These are phyloP conservation scores for Cavia porcellus DNA, from an alignment of 2,113 vertebrate species.

Conservation along the genomic window DNA sequence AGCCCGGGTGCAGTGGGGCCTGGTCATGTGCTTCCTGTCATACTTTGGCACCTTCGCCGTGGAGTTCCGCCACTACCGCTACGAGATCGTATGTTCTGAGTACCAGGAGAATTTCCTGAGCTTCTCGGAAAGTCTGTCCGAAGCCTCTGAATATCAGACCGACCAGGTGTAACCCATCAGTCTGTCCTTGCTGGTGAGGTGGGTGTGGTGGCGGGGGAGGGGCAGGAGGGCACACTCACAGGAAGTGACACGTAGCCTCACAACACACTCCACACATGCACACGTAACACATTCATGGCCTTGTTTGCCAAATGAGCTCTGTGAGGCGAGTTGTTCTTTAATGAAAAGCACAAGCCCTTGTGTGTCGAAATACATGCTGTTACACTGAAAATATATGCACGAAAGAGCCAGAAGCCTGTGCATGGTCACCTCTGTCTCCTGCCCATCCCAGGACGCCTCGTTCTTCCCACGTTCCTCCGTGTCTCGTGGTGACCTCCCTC, in stretches of 20 bases:
- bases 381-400: slow-evolving; percentile 66
- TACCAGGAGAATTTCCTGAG: slow-evolving; percentile 89
- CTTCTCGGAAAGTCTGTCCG: slow-evolving; percentile 88
- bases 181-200: slow-evolving; percentile 22
- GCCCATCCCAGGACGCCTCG: neutral
- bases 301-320: slow-evolving; percentile 73
- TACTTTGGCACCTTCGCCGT: slow-evolving; percentile 93
- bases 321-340: slow-evolving; percentile 61
- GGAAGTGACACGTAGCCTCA: slow-evolving; percentile 76
- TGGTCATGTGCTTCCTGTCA: slow-evolving; percentile 94
- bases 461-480: neutral
- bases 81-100: slow-evolving; percentile 90
- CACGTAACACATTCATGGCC: neutral
- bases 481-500: neutral
- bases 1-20: slow-evolving; percentile 93
- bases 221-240: slow-evolving; percentile 59
- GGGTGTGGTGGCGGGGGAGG: slow-evolving; percentile 40
- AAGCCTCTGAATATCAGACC: slow-evolving; percentile 90
- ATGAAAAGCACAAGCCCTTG: slow-evolving; percentile 70
- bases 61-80: slow-evolving; percentile 95
- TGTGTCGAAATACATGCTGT: slow-evolving; percentile 1
- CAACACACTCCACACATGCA: slow-evolving; percentile 50
- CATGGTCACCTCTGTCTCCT: neutral
- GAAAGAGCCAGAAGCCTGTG: slow-evolving; percentile 71
- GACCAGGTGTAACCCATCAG: slow-evolving; percentile 88